These are phyloP conservation scores for Ooceraea biroi DNA, from an alignment of 1,140 invertebrate genomes.

Conservation along the genomic window DNA sequence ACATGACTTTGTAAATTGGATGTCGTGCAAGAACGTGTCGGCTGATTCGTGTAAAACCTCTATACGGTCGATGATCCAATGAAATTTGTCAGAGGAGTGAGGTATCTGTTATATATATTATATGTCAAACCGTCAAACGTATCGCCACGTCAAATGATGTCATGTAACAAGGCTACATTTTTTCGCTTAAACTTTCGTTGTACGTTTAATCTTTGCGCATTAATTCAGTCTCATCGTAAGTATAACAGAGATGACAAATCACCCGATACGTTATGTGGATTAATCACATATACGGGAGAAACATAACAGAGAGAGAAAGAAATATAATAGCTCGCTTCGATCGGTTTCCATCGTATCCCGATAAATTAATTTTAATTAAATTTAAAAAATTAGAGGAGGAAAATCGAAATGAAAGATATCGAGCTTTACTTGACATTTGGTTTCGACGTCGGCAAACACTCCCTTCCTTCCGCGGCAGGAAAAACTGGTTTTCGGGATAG, in stretches of 20 bases:
- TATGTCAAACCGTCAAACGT: too few species aligned
- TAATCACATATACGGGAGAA: too few species aligned
- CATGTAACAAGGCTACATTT: too few species aligned
- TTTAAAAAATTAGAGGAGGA: background rate
- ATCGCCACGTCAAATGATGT: too few species aligned
- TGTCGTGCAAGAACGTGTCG: background rate
- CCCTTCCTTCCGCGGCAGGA: constrained; percentile 90
- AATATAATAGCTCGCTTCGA: too few species aligned
- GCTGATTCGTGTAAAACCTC: background rate
- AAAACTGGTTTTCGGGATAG: constrained; percentile 90
- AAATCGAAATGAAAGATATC: background rate
- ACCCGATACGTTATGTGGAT: too few species aligned
- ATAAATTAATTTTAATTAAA: background rate
- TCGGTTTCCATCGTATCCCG: too few species aligned
- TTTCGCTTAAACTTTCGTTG: too few species aligned
- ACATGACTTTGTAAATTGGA: background rate
- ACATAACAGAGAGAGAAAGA: too few species aligned
- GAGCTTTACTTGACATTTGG: constrained; percentile 90
- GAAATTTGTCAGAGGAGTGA: background rate
- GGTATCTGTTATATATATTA: background rate
- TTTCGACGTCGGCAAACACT: constrained; percentile 93
- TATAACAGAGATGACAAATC: too few species aligned
- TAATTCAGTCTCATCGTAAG: too few species aligned
- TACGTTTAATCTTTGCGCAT: too few species aligned
- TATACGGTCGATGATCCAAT: background rate